These are phyloP conservation scores for Seira sanloemensis DNA, from an alignment of 2,888 invertebrate species.

Conservation along the genomic window DNA sequence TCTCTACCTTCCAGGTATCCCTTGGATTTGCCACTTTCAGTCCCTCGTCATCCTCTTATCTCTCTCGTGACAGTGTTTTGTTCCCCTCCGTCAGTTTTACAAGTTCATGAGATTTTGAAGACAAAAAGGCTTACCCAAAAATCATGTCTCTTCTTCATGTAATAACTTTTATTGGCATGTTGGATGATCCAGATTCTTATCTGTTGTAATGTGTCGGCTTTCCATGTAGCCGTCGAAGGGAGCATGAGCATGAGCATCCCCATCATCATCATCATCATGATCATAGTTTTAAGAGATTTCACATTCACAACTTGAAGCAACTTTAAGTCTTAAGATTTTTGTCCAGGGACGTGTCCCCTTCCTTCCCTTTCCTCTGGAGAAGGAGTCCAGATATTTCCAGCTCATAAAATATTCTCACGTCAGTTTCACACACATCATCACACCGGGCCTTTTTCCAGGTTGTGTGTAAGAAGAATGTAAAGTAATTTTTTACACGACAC, in stretches of 20 bases:
- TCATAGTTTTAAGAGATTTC: neutral
- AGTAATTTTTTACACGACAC: too few relatives aligned
- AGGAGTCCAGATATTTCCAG: neutral
- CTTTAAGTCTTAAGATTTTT: too few relatives aligned
- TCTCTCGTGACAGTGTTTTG: neutral
- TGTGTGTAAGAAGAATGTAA: too few relatives aligned
- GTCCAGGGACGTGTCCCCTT: too few relatives aligned
- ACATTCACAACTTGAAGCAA: neutral
- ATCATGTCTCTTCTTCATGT: conserved; percentile 27
- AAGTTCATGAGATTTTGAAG: conserved; percentile 57
- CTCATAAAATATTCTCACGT: neutral
- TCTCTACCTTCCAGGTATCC: neutral
- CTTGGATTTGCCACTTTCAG: neutral
- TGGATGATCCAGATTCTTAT: conserved; percentile 37
- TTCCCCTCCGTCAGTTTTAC: too few relatives aligned
- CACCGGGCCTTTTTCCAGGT: neutral
- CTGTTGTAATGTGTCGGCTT: conserved; percentile 48
- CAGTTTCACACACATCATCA: neutral
- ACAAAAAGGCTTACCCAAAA: conserved; percentile 51
- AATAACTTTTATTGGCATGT: conserved; percentile 8
- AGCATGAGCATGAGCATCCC: neutral
- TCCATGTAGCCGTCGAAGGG: neutral
- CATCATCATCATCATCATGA: too few relatives aligned
- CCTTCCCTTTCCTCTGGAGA: neutral
- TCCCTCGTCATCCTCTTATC: conserved; percentile 4